Evolutionary conservation across 2,888 invertebrate species (phyloP).

Genomic region (Sceliomorpha sp.): DNA sequence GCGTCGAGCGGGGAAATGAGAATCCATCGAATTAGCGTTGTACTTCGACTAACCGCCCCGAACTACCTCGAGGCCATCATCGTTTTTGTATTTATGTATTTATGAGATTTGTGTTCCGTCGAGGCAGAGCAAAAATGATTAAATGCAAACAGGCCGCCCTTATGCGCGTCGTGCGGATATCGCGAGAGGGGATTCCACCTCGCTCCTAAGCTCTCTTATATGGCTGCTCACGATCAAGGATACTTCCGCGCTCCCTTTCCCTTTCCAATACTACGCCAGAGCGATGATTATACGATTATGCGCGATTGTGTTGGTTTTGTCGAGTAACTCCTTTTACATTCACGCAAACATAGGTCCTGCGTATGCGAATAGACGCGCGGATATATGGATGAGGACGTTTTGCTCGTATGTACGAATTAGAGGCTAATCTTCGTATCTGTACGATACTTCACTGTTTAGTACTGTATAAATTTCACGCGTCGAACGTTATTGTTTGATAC

Average conservation of each 20-base stretch:
- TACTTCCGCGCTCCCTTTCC: conserved; percentile 10
- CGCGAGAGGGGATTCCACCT: conserved; percentile 13
- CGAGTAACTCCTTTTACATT: too few relatives aligned
- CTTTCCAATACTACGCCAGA: neutral
- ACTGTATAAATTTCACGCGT: too few relatives aligned
- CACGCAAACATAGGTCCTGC: too few relatives aligned
- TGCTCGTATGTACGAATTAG: too few relatives aligned
- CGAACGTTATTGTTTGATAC: too few relatives aligned
- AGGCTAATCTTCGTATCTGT: too few relatives aligned
- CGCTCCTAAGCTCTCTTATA: conserved; percentile 16
- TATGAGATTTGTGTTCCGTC: conserved; percentile 72
- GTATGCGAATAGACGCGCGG: too few relatives aligned
- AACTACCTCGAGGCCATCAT: conserved; percentile 57
- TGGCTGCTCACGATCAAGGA: conserved; percentile 1
- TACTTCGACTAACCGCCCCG: conserved; percentile 19
- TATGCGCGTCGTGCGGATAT: conserved; percentile 15
- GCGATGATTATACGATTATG: neutral
- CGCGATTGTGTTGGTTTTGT: too few relatives aligned
- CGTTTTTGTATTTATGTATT: conserved; percentile 76
- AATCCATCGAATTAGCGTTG: conserved; percentile 27
- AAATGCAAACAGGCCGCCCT: conserved; percentile 72
- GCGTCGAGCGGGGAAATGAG: conserved; percentile 5
- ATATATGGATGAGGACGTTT: too few relatives aligned
- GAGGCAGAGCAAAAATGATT: conserved; percentile 72
- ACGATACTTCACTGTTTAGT: too few relatives aligned